These are phyloP conservation scores for Apogon talboti DNA, from an alignment of 2,797 vertebrate genomes.

Conservation along the genomic window DNA sequence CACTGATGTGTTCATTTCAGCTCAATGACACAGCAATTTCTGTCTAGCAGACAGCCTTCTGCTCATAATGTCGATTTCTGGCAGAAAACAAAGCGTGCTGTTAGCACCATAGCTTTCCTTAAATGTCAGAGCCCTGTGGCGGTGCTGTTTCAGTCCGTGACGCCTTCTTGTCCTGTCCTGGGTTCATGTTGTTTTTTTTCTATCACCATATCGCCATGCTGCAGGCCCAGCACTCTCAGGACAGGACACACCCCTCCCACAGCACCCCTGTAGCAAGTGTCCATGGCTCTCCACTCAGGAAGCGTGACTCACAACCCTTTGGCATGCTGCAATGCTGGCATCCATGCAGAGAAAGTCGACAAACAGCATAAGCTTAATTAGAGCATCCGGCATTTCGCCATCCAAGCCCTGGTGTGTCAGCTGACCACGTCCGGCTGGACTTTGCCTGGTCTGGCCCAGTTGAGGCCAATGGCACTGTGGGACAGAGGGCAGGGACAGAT, in stretches of 20 bases:
- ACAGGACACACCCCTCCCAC: conserved; percentile 62
- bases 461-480: conserved; percentile 56
- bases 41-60: conserved; percentile 43
- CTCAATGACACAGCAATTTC: conserved; percentile 61
- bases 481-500: conserved; percentile 68
- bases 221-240: conserved; percentile 53
- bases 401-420: conserved; percentile 65
- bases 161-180: conserved; percentile 27
- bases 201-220: conserved; percentile 48
- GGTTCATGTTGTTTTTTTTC: conserved; percentile 65
- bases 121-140: conserved; percentile 67
- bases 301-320: conserved; percentile 77
- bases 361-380: conserved; percentile 83
- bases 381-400: conserved; percentile 66
- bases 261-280: conserved; percentile 62
- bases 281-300: conserved; percentile 69
- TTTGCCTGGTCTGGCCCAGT: conserved; percentile 50
- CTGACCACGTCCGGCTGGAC: conserved; percentile 56
- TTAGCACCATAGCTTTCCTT: conserved; percentile 58
- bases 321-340: conserved; percentile 66
- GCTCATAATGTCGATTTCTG: conserved; percentile 53
- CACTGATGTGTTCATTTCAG: conserved; percentile 64
- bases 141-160: conserved; percentile 46
- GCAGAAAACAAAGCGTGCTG: conserved; percentile 53
- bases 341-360: conserved; percentile 73